Evolutionary conservation across 1,140 invertebrate species (phyloP).

Genomic region (Gryon sp.): DNA sequence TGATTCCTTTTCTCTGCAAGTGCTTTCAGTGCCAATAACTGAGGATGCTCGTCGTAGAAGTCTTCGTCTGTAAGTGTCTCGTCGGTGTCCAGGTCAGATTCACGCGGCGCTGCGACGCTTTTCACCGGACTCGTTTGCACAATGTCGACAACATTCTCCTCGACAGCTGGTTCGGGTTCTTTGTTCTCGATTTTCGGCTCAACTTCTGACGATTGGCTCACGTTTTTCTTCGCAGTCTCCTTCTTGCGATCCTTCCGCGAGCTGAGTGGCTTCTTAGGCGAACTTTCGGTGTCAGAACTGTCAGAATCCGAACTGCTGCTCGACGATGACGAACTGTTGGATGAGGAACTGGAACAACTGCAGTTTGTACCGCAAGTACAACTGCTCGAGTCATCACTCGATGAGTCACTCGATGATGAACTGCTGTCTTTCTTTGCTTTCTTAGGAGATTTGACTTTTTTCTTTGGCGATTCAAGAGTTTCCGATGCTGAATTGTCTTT

Average conservation of each 20-base stretch:
- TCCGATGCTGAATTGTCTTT: slow-evolving; percentile 33
- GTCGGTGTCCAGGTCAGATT: slow-evolving; percentile 90
- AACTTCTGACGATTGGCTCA: slow-evolving; percentile 11
- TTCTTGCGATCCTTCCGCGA: slow-evolving; percentile 72
- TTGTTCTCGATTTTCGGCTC: slow-evolving; percentile 35
- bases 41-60: slow-evolving; percentile 90
- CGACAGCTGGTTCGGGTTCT: slow-evolving; percentile 65
- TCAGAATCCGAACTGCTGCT: slow-evolving; percentile 86
- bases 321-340: slow-evolving; percentile 81
- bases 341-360: slow-evolving; percentile 85
- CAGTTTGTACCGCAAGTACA: slow-evolving; percentile 90
- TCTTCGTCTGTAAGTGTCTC: slow-evolving; percentile 92
- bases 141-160: slow-evolving; percentile 20
- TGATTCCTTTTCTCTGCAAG: slow-evolving; percentile 85
- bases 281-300: slow-evolving; percentile 81
- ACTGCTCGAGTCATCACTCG: slow-evolving; percentile 87
- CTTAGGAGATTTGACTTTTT: slow-evolving; percentile 75
- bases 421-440: slow-evolving; percentile 74
- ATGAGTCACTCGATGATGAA: slow-evolving; percentile 85
- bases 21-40: slow-evolving; percentile 84
- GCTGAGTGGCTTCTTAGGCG: slow-evolving; percentile 73
- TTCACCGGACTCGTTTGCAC: slow-evolving; percentile 36
- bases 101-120: slow-evolving; percentile 77
- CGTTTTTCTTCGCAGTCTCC: slow-evolving; percentile 43
- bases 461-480: slow-evolving; percentile 69